Evolutionary conservation across 2,113 vertebrate species (phyloP), one percentile per base, ranked within the genome.

Genomic region (Eidolon helvum): DNA sequence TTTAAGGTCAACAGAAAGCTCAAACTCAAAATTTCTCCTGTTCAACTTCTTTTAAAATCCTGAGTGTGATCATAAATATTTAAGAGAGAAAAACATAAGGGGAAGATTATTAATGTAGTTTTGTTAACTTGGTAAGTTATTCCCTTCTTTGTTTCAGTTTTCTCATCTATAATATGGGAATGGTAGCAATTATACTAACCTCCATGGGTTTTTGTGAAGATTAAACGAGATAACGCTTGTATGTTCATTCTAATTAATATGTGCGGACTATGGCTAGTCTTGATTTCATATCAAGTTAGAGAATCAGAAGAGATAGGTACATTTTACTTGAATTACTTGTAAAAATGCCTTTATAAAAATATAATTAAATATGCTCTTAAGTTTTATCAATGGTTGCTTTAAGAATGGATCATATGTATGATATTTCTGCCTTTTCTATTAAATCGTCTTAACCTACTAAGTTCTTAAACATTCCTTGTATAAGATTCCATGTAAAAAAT

Each of bases 111-210:
- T 85, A 74, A 66, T 38, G 61, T 89, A 63, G 50, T 8, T 74
- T 15, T 80, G 21, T 84, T 59, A 96, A 92, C n/a, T 80, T 88
- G 50, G 26, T 4, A 80, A 48, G 33, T 87, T 74, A 86, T 38
- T 74, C 14, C 86, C 38, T 93, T 90, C 9, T 87, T 90, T 88
- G 74, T 57, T 65, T 95, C 78, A 75, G 28, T 84, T 95, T 84
- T 77, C 55, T 92, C 33, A 24, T 63, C 82, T 77, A 38, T 66
- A 75, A 90, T 71, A 90, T 90, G n/a, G 53, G 35, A 45, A 40
- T 66, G 40, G 28, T 72, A 72, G 53, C 65, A 61, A 65, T 38
- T 75, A 15, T 66, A 87, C 55, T 80, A 50, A 79, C 14, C 14
- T 80, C 59, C 72, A 12, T 48, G 4, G 5, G 3, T 66, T 77